Percentiles rank a stretch among this genome's conserved stretches.
These are phyloP conservation scores for Phylloscopus collybita DNA, from an alignment of 2,797 vertebrate species.

Conservation along the genomic window DNA sequence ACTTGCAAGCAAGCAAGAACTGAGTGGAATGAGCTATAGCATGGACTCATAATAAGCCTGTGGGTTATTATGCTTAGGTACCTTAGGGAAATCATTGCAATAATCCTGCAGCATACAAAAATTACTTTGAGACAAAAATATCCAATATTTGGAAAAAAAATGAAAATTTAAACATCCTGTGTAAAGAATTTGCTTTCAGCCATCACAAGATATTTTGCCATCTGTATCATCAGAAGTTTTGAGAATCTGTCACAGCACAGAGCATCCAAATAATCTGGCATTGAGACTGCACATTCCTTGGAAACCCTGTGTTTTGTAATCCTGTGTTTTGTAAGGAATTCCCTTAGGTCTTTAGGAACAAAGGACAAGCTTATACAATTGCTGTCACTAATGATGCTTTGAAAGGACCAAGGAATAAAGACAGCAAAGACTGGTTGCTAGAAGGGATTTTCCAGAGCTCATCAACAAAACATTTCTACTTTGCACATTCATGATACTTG, in stretches of 20 bases:
- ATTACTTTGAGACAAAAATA: neutral
- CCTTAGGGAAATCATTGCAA: neutral
- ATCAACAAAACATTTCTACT: neutral
- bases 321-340: neutral
- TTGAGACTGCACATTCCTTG: neutral
- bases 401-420: slow-evolving; percentile 5
- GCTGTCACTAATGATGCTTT: neutral
- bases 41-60: too few relatives aligned
- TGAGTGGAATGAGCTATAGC: too few relatives aligned
- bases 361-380: neutral
- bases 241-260: neutral
- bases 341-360: neutral
- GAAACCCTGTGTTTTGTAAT: neutral
- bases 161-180: neutral
- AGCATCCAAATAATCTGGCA: neutral
- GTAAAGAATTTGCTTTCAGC: neutral
- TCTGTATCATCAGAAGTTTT: neutral
- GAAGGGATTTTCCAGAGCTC: neutral
- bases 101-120: neutral
- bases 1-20: neutral
- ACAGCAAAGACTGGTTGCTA: neutral
- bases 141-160: neutral
- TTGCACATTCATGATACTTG: neutral
- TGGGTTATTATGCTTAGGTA: neutral
- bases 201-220: neutral